Evolutionary conservation across 1,140 invertebrate species (phyloP), one percentile per base, ranked within the genome.

Genomic region (Mesaphorura yosii): DNA sequence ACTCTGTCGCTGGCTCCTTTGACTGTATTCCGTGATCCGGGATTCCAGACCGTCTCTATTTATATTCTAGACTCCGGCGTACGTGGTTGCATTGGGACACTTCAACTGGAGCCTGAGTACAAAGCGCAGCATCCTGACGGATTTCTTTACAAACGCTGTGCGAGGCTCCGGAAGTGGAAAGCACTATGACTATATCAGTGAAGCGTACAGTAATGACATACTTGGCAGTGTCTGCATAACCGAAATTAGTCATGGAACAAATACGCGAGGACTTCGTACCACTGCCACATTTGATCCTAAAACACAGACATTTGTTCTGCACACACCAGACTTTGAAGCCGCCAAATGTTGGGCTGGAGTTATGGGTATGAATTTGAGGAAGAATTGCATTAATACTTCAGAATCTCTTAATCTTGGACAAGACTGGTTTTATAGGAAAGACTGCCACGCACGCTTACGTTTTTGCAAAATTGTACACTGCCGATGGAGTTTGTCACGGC

Each of bases 381-480:
- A 28, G 2, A 28, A 22, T 28, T 23, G 7, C 10, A 10, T 15
- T 20, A 38, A 7, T 29, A 23, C 44, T 38, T 55, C 6, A 27
- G 40, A 34, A n/a, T 5, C 23, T 48, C 23, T 22, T 28, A 20
- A 19, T 7, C 38, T 40, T 49, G 29, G 19, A 4, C 6, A 20
- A 45, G 67, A 69, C 58, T 61, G 68, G 62, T 52, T 59, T 72
- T 73, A 57, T 64, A 78, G 83, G 84, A 53, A 82, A 93, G 76
- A 82, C 79, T 25, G 83, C 86, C 49, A 93, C 88, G 0, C 82
- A 93, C 65, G 85, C 84, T 1, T 67, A 92, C 45, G 75, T 92
- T 4, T 95, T 88, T 72, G 92, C 92, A 2, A 87, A 94, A 70
- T 72, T 96, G 28, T 79, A 83, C 64, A 86, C 85, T 3, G 74